These are phyloP conservation scores for Colletes gigas DNA, from an alignment of 1,140 invertebrate species.

Conservation along the genomic window DNA sequence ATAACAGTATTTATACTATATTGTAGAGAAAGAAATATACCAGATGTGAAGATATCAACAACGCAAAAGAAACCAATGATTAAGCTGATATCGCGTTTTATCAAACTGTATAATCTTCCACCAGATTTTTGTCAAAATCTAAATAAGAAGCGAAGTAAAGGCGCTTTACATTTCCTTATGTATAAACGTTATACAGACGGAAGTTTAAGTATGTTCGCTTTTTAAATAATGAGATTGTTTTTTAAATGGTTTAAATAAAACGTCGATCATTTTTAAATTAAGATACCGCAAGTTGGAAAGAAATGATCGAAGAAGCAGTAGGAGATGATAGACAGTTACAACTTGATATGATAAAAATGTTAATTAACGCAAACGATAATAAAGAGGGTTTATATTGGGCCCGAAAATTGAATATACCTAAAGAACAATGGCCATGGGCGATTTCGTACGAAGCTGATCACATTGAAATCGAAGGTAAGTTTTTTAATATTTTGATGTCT, in stretches of 20 bases:
- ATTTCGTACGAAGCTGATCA: conserved; percentile 74
- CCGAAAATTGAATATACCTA: conserved; percentile 82
- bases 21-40: conserved; percentile 81
- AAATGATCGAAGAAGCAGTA: conserved; percentile 86
- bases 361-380: conserved; percentile 81
- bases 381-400: conserved; percentile 85
- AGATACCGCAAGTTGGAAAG: conserved; percentile 84
- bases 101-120: conserved; percentile 84
- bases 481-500: conserved; percentile 3
- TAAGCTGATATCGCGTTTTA: conserved; percentile 84
- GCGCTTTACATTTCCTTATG: conserved; percentile 85
- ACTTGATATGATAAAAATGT: conserved; percentile 80
- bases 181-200: conserved; percentile 84
- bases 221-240: conserved; percentile 7
- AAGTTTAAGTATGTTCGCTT: conserved; percentile 80
- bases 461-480: conserved; percentile 63
- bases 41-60: conserved; percentile 83
- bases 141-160: conserved; percentile 84
- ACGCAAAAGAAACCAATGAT: conserved; percentile 83
- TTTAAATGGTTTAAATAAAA: conserved; percentile 8
- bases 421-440: conserved; percentile 81
- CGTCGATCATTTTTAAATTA: conserved; percentile 19
- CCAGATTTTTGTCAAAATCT: conserved; percentile 84
- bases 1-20: conserved; percentile 27
- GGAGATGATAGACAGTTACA: conserved; percentile 81